A percentile compares a stretch with the other conserved stretches of the same genome.
phyloP scores from a whole-genome alignment of 2,113 vertebrate genomes.

The Callopanchax toddi region DNA sequence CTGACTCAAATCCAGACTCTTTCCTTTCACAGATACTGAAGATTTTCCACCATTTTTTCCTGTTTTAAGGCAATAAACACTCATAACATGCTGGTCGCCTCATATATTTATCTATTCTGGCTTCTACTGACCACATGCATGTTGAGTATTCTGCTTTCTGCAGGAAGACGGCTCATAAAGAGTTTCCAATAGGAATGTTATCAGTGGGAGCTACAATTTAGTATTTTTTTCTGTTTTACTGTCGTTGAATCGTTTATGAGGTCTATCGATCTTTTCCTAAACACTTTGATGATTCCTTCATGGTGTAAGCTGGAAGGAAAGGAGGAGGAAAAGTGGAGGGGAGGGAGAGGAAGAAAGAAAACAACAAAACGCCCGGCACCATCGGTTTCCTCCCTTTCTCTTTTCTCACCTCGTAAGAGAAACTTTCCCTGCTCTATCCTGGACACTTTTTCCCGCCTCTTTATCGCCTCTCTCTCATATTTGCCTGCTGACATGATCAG shows the following conservation, averaged over 20 bases:
- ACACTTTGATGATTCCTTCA: constrained; percentile 3
- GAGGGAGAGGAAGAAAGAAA: constrained; percentile 18
- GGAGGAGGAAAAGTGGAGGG: constrained; percentile 18
- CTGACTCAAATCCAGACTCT: background rate
- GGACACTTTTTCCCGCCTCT: constrained; percentile 6
- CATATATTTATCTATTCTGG: too few species aligned
- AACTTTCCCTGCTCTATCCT: constrained; percentile 7
- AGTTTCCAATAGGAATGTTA: background rate
- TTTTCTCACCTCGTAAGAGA: constrained; percentile 16
- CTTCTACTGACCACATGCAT: constrained; percentile 8
- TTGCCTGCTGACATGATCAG: constrained; percentile 33
- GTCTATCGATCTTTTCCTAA: background rate
- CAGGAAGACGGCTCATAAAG: background rate
- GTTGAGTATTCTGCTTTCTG: background rate
- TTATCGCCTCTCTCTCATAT: constrained; percentile 15
- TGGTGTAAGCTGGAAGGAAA: constrained; percentile 16
- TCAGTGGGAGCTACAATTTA: background rate
- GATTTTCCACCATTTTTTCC: background rate
- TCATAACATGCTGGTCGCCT: background rate
- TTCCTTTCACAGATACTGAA: background rate
- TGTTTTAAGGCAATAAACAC: background rate
- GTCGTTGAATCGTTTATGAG: background rate
- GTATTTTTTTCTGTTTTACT: background rate
- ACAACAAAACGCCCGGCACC: constrained; percentile 1
- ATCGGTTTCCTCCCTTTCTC: constrained; percentile 59